Conservation (phyloP, 2,797 vertebrate species). For the Macrochelys suwanniensis region DNA sequence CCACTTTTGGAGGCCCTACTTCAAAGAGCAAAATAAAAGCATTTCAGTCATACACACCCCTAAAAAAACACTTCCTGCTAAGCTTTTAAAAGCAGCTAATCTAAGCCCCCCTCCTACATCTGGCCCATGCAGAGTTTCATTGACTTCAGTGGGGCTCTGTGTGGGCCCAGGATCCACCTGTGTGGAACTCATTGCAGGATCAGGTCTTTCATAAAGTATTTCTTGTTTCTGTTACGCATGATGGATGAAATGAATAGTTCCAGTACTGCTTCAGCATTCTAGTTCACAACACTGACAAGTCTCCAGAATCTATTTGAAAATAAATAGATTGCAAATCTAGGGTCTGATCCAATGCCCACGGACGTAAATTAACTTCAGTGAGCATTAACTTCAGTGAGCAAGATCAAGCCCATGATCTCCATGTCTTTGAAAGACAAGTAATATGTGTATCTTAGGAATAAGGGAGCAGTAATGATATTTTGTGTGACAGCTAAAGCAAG, state of each 20-base stretch:
- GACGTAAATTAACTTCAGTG: not conserved
- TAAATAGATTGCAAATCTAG: not conserved
- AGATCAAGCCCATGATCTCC: not conserved
- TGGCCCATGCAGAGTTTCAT: not conserved
- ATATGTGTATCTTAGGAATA: not conserved
- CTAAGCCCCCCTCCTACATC: not conserved
- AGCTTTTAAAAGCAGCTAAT: not conserved
- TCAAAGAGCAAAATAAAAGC: not conserved
- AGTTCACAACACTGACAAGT: not conserved
- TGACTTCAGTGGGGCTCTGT: rapidly evolving
- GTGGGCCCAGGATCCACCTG: not conserved
- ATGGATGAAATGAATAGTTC: not conserved
- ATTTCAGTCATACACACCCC: not conserved
- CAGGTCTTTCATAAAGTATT: not conserved
- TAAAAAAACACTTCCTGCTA: not conserved
- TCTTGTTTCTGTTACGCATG: not conserved
- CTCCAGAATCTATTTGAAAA: not conserved
- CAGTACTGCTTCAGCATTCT: not conserved
- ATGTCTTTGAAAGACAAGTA: not conserved
- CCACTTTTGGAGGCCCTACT: not conserved
- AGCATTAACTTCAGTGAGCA: not conserved
- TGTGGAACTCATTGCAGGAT: rapidly evolving
- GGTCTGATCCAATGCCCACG: not conserved
- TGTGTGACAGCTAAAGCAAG: not conserved
- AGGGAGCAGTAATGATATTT: not conserved